Evolutionary conservation across 2,113 vertebrate genomes (phyloP).

Genomic region (Excalfactoria chinensis): DNA sequence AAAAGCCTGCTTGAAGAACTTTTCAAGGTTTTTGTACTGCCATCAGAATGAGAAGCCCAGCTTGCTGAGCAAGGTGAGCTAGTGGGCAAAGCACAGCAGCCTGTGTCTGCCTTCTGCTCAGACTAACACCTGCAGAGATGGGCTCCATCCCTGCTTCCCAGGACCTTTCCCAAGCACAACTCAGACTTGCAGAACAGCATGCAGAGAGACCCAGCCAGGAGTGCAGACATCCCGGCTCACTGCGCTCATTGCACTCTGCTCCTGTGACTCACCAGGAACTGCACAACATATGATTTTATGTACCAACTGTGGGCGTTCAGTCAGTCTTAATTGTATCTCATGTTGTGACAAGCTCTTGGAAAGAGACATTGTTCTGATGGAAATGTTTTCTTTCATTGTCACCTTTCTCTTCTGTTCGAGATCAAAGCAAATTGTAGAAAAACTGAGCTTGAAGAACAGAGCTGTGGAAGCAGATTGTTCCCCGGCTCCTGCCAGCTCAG

Average conservation of each 20-base stretch:
- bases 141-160: not conserved
- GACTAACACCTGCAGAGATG: not conserved
- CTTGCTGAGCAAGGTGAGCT: fast-evolving
- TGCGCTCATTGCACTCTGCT: not conserved
- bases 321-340: slow-evolving; percentile 59
- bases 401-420: slow-evolving; percentile 2
- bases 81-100: fast-evolving
- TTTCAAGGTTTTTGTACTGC: not conserved
- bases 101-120: fast-evolving
- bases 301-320: slow-evolving; percentile 24
- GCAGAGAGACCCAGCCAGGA: not conserved
- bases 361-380: slow-evolving; percentile 49
- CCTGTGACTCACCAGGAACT: slow-evolving; percentile 17
- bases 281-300: not conserved
- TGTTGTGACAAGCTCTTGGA: slow-evolving; percentile 64
- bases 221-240: not conserved
- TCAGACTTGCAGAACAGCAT: not conserved
- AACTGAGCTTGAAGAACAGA: not conserved
- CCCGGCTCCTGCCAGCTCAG: not conserved
- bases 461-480: not conserved
- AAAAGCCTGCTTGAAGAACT: not conserved
- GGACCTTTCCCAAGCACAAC: not conserved
- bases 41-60: not conserved
- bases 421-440: slow-evolving; percentile 40
- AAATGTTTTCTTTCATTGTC: slow-evolving; percentile 67